phyloP scores from a whole-genome alignment of 2,797 vertebrate species.

The Chelidonichthys spinosus region DNA sequence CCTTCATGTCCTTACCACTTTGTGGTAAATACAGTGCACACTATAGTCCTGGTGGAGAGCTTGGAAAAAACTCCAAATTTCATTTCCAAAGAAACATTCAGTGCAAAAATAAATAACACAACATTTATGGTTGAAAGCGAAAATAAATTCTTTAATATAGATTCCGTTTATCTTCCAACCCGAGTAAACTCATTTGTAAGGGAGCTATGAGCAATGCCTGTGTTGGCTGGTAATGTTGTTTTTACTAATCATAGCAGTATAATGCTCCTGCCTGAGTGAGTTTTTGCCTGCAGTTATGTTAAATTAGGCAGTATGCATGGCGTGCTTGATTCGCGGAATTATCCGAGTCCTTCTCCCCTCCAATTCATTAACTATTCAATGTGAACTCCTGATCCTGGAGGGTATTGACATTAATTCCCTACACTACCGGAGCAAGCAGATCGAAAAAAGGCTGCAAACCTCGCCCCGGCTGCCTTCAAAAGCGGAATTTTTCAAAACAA shows the following conservation, averaged over 20 bases:
- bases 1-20: too few species aligned
- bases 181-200: conserved; percentile 67
- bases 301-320: conserved; percentile 78
- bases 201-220: conserved; percentile 64
- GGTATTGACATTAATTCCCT: conserved; percentile 83
- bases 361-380: conserved; percentile 81
- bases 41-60: not conserved
- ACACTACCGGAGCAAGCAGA: conserved; percentile 71
- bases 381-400: conserved; percentile 79
- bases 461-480: conserved; percentile 48
- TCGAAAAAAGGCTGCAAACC: conserved; percentile 61
- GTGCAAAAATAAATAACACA: conserved; percentile 45
- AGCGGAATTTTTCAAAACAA: conserved; percentile 68
- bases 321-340: conserved; percentile 68
- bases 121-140: conserved; percentile 48
- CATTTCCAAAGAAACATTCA: conserved; percentile 35
- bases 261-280: conserved; percentile 74
- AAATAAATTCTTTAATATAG: conserved; percentile 55
- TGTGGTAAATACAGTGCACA: not conserved
- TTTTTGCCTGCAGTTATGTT: conserved; percentile 77
- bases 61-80: conserved; percentile 15
- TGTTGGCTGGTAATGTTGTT: conserved; percentile 77
- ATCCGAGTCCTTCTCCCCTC: conserved; percentile 68
- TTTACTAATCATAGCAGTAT: conserved; percentile 79
- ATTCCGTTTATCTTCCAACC: conserved; percentile 54